Base-by-base conservation (phyloP, 2,888 invertebrate species). In the Eupithecia vulgata region DNA sequence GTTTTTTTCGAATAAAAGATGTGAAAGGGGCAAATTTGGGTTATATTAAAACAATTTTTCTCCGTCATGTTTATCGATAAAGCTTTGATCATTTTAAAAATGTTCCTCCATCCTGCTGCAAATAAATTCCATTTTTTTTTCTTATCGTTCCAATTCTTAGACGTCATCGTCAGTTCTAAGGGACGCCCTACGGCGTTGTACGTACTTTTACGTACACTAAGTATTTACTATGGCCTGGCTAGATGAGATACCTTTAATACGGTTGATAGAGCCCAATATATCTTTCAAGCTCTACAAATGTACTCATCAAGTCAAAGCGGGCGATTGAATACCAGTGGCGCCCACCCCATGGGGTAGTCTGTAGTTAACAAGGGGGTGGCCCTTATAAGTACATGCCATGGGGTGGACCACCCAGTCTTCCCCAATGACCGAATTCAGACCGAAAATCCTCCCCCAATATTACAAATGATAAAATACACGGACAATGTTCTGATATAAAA, bases 261-360 rank as follows among this genome's bases (percentile, higher is more conserved):
- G 4, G 4, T 57, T 5, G 21, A 57, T 25, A 25, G 25, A 21
- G 21, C 21, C n/a, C 57, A 12, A 57, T 57, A 57, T 57, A 57
- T 13, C 12, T 21, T 4, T 57, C 12, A 17, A 13, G 10, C 45
- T 57, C 57, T 57, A 13, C 57, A 25, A 57, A 57, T 25, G 25
- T 25, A 52, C 57, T 57, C 57, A 13, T 25, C 21, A 57, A 57
- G 12, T 25, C 25, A 25, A 52, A 57, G 48, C 21, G 57, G 57
- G 5, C 12, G 57, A 57, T 57, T 57, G 57, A 57, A 57, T 57
- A 57, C 13, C 57, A 21, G 25, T 57, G 48, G 48, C 52, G 21
- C 21, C 57, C 57, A 13, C 57, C 57, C 57, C 21, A 57, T 57
- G 57, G 57, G 57, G 57, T 57, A 25, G 57, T 57, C 25, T 57